Percentiles rank a stretch among this genome's conserved stretches.
phyloP scores from a whole-genome alignment of 2,888 invertebrate genomes.

The Odiellus spinosus region DNA sequence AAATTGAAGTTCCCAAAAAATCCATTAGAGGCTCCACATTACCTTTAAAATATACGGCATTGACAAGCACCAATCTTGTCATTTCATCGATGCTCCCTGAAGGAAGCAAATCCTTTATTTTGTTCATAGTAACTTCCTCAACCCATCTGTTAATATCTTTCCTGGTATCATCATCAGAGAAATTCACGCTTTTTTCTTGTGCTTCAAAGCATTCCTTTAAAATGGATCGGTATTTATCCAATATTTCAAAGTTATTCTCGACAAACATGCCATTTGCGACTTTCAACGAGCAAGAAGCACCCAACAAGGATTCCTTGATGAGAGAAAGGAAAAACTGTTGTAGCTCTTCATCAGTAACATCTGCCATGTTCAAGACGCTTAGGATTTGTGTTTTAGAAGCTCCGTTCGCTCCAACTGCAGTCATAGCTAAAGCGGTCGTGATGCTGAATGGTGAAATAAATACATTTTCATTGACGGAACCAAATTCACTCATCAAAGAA shows the following conservation, averaged over 20 bases:
- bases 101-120: constrained; percentile 58
- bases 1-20: no score
- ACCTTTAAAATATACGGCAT: constrained; percentile 20
- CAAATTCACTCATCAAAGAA: no score
- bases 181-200: constrained; percentile 45
- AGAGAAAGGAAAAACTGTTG: not conserved
- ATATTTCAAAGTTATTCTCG: not conserved
- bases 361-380: not conserved
- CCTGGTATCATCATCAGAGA: constrained; percentile 37
- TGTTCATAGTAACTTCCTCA: constrained; percentile 56
- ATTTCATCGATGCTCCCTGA: constrained; percentile 30
- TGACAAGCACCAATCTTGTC: constrained; percentile 20
- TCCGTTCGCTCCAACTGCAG: not conserved
- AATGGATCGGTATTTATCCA: not conserved
- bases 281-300: not conserved
- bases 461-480: not conserved
- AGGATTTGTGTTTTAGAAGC: not conserved
- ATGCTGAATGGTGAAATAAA: not conserved
- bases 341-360: not conserved
- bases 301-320: not conserved
- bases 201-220: constrained; percentile 35
- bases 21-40: no score
- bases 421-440: not conserved
- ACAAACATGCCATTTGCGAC: not conserved
- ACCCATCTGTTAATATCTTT: constrained; percentile 65